These are phyloP conservation scores for Theonella swinhoei DNA, from an alignment of 37 sponge, comb jelly and placozoan genomes.

Conservation along the genomic window DNA sequence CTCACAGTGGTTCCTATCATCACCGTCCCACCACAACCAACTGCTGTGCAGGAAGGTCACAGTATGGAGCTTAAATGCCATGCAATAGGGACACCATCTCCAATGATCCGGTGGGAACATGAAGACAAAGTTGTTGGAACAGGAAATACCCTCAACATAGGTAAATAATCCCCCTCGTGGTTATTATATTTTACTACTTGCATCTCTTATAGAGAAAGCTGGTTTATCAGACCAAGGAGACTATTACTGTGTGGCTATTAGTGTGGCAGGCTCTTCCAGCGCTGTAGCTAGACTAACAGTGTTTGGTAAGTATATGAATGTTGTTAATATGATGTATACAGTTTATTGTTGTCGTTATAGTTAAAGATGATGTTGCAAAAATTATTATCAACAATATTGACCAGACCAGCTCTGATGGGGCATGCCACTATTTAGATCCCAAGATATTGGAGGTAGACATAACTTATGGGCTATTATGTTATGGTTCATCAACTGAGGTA, in stretches of 20 bases:
- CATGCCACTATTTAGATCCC: slow-evolving; percentile 18
- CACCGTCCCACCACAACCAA: slow-evolving; percentile 10
- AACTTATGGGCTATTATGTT: not conserved
- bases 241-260: slow-evolving; percentile 62
- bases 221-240: slow-evolving; percentile 39
- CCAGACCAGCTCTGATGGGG: not conserved
- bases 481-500: not conserved
- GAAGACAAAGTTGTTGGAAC: not conserved
- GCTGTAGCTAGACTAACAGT: slow-evolving; percentile 31
- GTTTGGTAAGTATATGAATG: slow-evolving; percentile 17
- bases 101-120: slow-evolving; percentile 33
- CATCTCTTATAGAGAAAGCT: slow-evolving; percentile 14
- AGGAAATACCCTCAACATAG: not conserved
- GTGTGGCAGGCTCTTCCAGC: slow-evolving; percentile 29
- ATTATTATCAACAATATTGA: not conserved
- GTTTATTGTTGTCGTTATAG: not conserved
- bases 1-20: slow-evolving; percentile 66
- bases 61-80: slow-evolving; percentile 41
- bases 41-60: slow-evolving; percentile 1
- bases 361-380: not conserved
- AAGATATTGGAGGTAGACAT: slow-evolving; percentile 10
- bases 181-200: not conserved
- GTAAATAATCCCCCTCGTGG: not conserved
- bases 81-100: slow-evolving; percentile 58
- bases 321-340: not conserved